Evolutionary conservation across 2,888 invertebrate species (phyloP).

Genomic region (Vannuccia rotundouncinata): DNA sequence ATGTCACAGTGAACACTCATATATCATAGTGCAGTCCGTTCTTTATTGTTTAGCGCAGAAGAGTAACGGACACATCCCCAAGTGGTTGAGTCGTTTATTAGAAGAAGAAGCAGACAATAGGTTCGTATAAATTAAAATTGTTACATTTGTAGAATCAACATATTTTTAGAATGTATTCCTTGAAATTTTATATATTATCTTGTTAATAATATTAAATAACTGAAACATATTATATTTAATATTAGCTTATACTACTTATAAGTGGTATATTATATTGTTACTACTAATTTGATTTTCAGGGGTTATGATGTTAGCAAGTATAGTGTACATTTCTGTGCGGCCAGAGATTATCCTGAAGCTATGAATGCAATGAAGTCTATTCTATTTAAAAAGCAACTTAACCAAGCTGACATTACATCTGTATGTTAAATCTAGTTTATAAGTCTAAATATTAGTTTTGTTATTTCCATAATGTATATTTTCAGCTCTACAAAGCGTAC

Average conservation of each 20-base stretch:
- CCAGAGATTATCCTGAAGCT: constrained; percentile 33
- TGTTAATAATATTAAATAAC: not conserved
- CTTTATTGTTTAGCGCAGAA: constrained; percentile 33
- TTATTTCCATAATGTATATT: not conserved
- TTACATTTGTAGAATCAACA: not conserved
- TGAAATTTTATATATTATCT: not conserved
- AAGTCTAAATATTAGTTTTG: not conserved
- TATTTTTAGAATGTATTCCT: not conserved
- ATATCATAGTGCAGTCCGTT: constrained; percentile 35
- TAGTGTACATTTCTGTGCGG: constrained; percentile 20
- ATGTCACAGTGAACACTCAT: constrained; percentile 37
- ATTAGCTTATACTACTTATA: not conserved
- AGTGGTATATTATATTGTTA: not conserved
- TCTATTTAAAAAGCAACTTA: constrained; percentile 3
- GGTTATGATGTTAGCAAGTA: constrained; percentile 32
- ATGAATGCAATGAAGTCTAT: constrained; percentile 29
- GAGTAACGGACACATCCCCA: constrained; percentile 28
- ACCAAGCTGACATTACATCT: constrained; percentile 6
- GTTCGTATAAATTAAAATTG: not conserved
- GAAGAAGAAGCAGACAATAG: constrained; percentile 35
- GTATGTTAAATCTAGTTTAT: not conserved
- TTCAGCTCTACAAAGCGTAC: not conserved
- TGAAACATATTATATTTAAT: not conserved
- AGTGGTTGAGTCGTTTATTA: constrained; percentile 29
- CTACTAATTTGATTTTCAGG: not conserved